A percentile compares a stretch with the other conserved stretches of the same genome.
phyloP scores from a whole-genome alignment of 2,113 vertebrate species.

The Eolophus roseicapilla region DNA sequence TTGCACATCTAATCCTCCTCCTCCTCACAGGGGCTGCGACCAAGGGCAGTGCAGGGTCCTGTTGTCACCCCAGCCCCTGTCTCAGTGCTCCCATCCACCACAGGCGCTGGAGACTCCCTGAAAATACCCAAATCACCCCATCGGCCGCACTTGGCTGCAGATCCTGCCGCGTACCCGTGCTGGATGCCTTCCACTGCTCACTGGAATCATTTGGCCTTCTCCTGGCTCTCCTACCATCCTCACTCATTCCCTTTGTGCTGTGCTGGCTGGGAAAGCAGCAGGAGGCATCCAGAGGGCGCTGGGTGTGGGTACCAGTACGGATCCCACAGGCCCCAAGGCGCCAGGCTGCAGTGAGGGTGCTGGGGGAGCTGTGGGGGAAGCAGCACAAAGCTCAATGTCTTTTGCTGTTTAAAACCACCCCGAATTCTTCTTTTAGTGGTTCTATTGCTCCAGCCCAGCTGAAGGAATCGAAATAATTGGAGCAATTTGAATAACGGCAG shows the following conservation, averaged over 20 bases:
- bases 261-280: accelerated
- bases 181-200: background rate
- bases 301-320: background rate
- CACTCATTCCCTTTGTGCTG: background rate
- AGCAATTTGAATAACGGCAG: background rate
- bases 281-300: background rate
- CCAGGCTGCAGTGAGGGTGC: background rate
- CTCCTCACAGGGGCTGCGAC: background rate
- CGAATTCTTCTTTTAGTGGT: background rate
- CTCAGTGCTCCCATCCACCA: accelerated
- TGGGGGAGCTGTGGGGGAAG: background rate
- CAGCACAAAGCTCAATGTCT: background rate
- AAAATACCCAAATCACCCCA: background rate
- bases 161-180: background rate
- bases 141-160: background rate
- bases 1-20: background rate
- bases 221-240: background rate
- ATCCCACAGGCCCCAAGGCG: background rate
- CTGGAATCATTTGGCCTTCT: background rate
- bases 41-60: background rate
- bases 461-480: background rate
- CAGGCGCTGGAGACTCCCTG: background rate
- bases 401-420: background rate
- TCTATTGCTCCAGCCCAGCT: background rate
- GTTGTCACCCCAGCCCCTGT: background rate